Conservation (phyloP, 2,888 invertebrate species). For the Epistrophe grossulariae region DNA sequence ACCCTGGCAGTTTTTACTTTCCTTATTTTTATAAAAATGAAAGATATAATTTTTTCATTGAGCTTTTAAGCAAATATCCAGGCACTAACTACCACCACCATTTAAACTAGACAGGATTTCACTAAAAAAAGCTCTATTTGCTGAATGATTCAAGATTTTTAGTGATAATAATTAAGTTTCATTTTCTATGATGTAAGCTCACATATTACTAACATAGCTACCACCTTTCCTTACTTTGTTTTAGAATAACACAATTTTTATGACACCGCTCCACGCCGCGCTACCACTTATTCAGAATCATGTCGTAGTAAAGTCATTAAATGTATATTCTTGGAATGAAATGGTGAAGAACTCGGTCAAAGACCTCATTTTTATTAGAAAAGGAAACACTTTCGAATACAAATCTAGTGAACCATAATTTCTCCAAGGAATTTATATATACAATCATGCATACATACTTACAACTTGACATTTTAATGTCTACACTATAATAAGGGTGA, state of each 20-base stretch:
- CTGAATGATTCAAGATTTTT: neutral
- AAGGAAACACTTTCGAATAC: neutral
- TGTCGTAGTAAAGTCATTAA: neutral
- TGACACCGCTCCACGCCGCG: neutral
- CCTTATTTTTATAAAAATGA: too few species aligned
- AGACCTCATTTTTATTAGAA: conserved; percentile 45
- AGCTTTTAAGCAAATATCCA: too few species aligned
- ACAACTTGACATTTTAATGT: conserved; percentile 4
- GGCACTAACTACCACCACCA: too few species aligned
- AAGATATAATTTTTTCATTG: too few species aligned
- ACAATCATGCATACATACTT: neutral
- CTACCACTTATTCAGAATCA: neutral
- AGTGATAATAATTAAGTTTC: neutral
- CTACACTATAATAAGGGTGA: neutral
- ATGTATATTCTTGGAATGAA: conserved; percentile 9
- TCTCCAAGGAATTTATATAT: neutral
- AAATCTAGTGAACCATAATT: conserved; percentile 20
- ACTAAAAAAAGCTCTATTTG: neutral
- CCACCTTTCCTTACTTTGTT: neutral
- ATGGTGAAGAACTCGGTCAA: conserved; percentile 45
- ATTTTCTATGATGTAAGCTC: neutral
- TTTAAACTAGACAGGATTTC: neutral
- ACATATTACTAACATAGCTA: neutral
- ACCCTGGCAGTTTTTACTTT: too few species aligned
- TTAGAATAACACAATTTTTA: neutral